Conservation (phyloP, 1,140 invertebrate species). For the Lepidurus packardi region DNA sequence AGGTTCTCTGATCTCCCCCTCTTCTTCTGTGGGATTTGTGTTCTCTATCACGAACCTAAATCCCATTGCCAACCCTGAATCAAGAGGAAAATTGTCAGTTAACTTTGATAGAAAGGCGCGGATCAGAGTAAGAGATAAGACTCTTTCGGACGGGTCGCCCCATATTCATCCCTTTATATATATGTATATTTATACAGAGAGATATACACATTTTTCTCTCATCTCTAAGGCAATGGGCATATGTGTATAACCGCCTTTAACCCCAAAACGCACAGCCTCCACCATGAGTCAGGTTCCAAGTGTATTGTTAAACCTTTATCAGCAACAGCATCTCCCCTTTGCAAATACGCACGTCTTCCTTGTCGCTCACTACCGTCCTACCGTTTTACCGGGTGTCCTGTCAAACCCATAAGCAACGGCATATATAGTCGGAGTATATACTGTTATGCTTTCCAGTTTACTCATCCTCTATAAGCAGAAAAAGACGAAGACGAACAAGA, state of each 20-base stretch:
- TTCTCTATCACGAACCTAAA: background rate
- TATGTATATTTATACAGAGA: too few species aligned
- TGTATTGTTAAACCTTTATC: background rate
- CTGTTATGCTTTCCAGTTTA: too few species aligned
- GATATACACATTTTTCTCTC: too few species aligned
- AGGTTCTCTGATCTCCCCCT: background rate
- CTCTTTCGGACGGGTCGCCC: background rate
- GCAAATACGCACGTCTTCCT: background rate
- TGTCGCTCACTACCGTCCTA: background rate
- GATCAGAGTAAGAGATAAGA: background rate
- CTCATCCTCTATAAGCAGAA: too few species aligned
- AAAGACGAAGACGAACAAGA: too few species aligned
- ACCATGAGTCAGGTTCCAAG: background rate
- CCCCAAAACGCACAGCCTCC: too few species aligned
- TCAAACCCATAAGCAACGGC: too few species aligned
- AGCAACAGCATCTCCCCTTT: background rate
- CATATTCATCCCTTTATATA: background rate
- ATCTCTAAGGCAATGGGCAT: too few species aligned
- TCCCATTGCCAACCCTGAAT: background rate
- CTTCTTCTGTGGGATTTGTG: background rate
- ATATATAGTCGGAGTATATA: too few species aligned
- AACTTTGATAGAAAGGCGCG: conserved; percentile 19
- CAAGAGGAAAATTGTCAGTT: conserved; percentile 15
- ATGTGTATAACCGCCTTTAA: too few species aligned
- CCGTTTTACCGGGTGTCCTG: background rate